phyloP scores from a whole-genome alignment of 2,888 invertebrate genomes.

The Tenthredo mesomela region DNA sequence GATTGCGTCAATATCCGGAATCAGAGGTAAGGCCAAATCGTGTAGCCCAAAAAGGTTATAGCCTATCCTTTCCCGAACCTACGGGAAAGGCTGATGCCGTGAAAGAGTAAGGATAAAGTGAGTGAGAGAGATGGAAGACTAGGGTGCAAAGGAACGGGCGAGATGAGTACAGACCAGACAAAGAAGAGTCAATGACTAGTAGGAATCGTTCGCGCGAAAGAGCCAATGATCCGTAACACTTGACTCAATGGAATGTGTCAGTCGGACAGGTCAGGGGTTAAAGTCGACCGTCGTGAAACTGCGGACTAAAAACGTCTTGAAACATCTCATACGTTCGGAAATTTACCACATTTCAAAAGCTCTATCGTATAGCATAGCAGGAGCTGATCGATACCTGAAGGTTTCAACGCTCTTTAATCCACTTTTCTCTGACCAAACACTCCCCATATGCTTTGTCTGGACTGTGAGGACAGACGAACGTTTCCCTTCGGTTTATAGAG shows the following conservation, averaged over 20 bases:
- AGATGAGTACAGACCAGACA: background rate
- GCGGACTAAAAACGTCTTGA: conserved; percentile 4
- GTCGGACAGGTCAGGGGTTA: conserved; percentile 34
- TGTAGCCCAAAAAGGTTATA: conserved; percentile 36
- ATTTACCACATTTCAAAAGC: background rate
- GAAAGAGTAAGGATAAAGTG: conserved; percentile 16
- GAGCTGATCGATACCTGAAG: conserved; percentile 4
- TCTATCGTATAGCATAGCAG: background rate
- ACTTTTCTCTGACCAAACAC: background rate
- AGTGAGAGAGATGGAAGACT: background rate
- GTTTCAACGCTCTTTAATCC: conserved; percentile 1
- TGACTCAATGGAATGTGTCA: conserved; percentile 34
- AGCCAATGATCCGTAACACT: conserved; percentile 44
- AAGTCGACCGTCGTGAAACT: background rate
- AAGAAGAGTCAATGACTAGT: conserved; percentile 47
- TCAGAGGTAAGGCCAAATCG: conserved; percentile 37
- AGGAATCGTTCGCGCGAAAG: conserved; percentile 24
- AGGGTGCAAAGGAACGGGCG: background rate
- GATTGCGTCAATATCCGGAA: conserved; percentile 32
- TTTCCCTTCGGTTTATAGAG: background rate
- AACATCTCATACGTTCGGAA: conserved; percentile 1
- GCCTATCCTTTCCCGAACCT: conserved; percentile 14
- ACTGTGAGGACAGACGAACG: background rate
- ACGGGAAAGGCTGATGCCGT: conserved; percentile 12
- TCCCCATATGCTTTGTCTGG: background rate